Conservation (phyloP, 1,140 invertebrate species). For the Nebria ingens region DNA sequence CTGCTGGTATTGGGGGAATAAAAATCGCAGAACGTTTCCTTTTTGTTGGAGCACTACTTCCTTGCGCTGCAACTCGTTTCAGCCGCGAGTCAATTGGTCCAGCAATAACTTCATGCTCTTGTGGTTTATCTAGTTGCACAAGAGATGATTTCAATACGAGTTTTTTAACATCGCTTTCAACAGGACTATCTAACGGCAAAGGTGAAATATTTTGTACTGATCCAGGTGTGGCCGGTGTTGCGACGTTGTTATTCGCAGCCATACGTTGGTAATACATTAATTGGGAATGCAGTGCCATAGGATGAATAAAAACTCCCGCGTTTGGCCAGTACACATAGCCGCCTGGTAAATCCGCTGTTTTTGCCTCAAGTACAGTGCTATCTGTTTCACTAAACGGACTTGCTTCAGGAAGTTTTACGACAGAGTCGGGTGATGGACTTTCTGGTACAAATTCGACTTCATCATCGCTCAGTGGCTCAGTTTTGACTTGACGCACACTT, state of each 20-base stretch:
- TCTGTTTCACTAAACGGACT: conserved; percentile 13
- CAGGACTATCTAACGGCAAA: not conserved
- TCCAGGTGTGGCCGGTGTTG: conserved; percentile 17
- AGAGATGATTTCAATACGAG: not conserved
- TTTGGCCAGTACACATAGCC: conserved; percentile 57
- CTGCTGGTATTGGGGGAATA: conserved; percentile 64
- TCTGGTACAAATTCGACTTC: conserved; percentile 45
- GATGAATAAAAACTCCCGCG: conserved; percentile 58
- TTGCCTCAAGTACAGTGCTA: not conserved
- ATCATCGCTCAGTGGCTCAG: conserved; percentile 41
- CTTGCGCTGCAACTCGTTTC: not conserved
- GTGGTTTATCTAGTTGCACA: not conserved
- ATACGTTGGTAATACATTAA: conserved; percentile 63
- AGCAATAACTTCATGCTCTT: conserved; percentile 25
- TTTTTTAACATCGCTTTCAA: not conserved
- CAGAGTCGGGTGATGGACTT: conserved; percentile 34
- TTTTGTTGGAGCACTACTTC: conserved; percentile 43
- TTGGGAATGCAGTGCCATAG: conserved; percentile 58
- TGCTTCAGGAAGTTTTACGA: conserved; percentile 21
- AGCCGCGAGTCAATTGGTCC: conserved; percentile 20
- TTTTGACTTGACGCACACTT: conserved; percentile 39
- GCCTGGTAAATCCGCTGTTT: conserved; percentile 16
- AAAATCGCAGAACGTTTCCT: conserved; percentile 70
- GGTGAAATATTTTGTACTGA: conserved; percentile 18
- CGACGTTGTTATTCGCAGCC: conserved; percentile 38